Evolutionary conservation across 1,140 invertebrate species (phyloP).

Genomic region (Bombus sylvicola): DNA sequence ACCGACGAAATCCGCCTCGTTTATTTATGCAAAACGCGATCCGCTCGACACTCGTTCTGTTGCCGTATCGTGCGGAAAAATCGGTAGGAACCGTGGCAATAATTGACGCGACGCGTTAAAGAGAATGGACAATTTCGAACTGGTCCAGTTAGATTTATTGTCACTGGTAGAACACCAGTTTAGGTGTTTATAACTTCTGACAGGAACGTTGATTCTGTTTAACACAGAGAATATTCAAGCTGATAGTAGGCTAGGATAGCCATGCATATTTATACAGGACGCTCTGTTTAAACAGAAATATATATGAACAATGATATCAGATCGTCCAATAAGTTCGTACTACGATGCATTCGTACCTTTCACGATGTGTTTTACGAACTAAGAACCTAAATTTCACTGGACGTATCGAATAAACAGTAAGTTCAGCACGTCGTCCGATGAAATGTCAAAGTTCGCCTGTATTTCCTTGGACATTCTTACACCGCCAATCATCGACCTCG

Average conservation of each 20-base stretch:
- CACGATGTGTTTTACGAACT: too few relatives aligned
- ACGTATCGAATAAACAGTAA: neutral
- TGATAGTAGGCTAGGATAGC: neutral
- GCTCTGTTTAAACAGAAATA: too few relatives aligned
- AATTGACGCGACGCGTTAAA: neutral
- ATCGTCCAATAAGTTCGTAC: too few relatives aligned
- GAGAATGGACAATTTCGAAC: neutral
- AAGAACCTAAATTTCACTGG: neutral
- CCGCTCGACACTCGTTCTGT: neutral
- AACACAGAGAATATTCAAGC: neutral
- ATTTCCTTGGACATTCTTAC: neutral
- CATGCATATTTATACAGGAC: neutral
- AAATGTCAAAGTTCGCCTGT: neutral
- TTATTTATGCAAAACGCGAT: conserved; percentile 55
- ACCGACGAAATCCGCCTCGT: conserved; percentile 28
- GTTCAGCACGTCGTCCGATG: neutral
- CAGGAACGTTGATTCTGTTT: neutral
- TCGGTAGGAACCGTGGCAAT: neutral
- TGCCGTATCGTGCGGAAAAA: conserved; percentile 13
- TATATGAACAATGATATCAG: too few relatives aligned
- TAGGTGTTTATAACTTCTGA: neutral
- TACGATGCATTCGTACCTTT: too few relatives aligned
- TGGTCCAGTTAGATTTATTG: neutral
- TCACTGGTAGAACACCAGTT: too few relatives aligned
- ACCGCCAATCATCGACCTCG: neutral